A percentile compares a stretch with the other conserved stretches of the same genome.
Evolutionary conservation across 2,797 vertebrate species (phyloP).

Genomic region (Xenentodon cancila): DNA sequence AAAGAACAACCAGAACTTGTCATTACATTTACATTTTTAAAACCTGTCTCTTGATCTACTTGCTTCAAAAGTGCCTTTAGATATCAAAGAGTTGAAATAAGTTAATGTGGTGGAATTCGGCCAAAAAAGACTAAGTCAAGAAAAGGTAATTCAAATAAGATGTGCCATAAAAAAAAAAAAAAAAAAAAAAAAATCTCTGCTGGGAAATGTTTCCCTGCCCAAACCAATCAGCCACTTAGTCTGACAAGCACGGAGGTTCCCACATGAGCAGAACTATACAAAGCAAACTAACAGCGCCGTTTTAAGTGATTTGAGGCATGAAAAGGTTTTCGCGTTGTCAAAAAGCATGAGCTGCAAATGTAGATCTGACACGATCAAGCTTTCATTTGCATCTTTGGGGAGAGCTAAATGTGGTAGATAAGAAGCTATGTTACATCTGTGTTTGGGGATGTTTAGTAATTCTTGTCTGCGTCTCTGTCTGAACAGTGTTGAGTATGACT

Average conservation of each 20-base stretch:
- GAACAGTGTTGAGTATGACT: slow-evolving; percentile 84
- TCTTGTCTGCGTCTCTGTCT: slow-evolving; percentile 38
- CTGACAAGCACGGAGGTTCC: slow-evolving; percentile 39
- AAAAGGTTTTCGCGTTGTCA: slow-evolving; percentile 3
- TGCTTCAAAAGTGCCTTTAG: slow-evolving; percentile 49
- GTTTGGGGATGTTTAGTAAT: slow-evolving; percentile 16
- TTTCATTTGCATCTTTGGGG: slow-evolving; percentile 29
- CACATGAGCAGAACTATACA: slow-evolving; percentile 29
- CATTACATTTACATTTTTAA: too few relatives aligned
- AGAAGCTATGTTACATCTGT: slow-evolving; percentile 6
- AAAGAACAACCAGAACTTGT: slow-evolving; percentile 21
- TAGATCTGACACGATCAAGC: slow-evolving; percentile 8
- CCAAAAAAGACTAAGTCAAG: slow-evolving; percentile 53
- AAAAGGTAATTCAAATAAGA: slow-evolving; percentile 44
- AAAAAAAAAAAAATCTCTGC: slow-evolving; percentile 17
- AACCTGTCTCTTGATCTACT: slow-evolving; percentile 43
- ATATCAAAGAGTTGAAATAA: slow-evolving; percentile 52
- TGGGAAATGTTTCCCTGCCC: slow-evolving; percentile 27
- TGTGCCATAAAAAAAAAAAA: background rate
- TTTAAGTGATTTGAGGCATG: slow-evolving; percentile 10
- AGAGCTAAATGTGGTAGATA: slow-evolving; percentile 14
- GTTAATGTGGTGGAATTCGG: slow-evolving; percentile 27
- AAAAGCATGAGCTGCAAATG: slow-evolving; percentile 23
- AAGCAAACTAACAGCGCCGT: slow-evolving; percentile 17
- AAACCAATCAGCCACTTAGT: slow-evolving; percentile 52